phyloP scores from a whole-genome alignment of 2,888 invertebrate genomes.

The Encarsia formosa region DNA sequence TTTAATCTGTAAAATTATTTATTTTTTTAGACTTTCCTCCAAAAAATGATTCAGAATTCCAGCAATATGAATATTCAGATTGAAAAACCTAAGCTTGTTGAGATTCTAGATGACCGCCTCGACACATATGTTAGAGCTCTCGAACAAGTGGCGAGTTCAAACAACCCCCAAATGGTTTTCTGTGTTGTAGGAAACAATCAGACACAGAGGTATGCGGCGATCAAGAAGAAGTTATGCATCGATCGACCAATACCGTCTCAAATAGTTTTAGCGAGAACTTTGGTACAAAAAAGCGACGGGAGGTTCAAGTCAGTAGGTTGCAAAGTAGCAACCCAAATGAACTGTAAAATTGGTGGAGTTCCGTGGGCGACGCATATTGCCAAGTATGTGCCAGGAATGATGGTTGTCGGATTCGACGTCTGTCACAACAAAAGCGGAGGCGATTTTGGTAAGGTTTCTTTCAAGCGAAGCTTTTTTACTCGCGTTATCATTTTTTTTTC shows the following conservation, averaged over 20 bases:
- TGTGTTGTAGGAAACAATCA: conserved; percentile 65
- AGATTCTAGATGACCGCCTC: conserved; percentile 58
- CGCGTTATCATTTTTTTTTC: too few relatives aligned
- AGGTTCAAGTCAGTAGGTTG: conserved; percentile 76
- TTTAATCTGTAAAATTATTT: too few relatives aligned
- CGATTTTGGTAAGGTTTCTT: conserved; percentile 49
- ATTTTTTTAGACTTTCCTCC: conserved; percentile 16
- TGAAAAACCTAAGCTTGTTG: conserved; percentile 49
- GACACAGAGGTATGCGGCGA: conserved; percentile 71
- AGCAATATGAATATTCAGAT: conserved; percentile 52
- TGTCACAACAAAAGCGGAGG: conserved; percentile 71
- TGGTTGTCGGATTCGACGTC: conserved; percentile 85
- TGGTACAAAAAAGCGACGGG: conserved; percentile 58
- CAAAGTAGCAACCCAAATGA: conserved; percentile 88
- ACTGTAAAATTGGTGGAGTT: conserved; percentile 87
- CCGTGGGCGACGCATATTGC: conserved; percentile 72
- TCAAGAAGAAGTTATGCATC: conserved; percentile 79
- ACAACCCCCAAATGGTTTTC: conserved; percentile 62
- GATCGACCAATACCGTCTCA: conserved; percentile 70
- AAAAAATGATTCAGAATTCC: conserved; percentile 17
- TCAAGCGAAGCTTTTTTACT: too few relatives aligned
- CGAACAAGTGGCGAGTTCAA: conserved; percentile 55
- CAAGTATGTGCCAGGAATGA: conserved; percentile 65
- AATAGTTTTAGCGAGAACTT: conserved; percentile 55
- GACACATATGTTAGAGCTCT: conserved; percentile 59